Percentiles rank a stretch among this genome's conserved stretches.
phyloP scores from a whole-genome alignment of 2,888 invertebrate species.

The Diarsia rubi region DNA sequence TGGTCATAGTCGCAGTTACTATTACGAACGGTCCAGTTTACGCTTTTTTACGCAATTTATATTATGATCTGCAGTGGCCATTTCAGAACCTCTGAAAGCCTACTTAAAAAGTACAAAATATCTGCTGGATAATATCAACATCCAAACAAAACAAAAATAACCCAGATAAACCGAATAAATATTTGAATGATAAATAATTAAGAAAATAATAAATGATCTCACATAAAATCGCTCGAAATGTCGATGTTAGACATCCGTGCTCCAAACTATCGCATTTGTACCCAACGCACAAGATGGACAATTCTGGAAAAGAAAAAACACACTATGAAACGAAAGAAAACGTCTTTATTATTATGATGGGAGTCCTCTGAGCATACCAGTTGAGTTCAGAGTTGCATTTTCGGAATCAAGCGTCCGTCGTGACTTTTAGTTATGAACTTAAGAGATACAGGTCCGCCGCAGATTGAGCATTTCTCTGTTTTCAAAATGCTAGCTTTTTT shows the following conservation, averaged over 20 bases:
- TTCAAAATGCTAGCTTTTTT: no score
- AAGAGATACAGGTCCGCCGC: background rate
- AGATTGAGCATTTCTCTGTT: background rate
- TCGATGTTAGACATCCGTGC: constrained; percentile 86
- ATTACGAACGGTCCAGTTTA: no score
- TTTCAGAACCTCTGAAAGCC: background rate
- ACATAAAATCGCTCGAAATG: constrained; percentile 77
- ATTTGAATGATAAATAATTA: background rate
- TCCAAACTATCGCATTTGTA: constrained; percentile 90
- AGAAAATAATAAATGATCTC: constrained; percentile 54
- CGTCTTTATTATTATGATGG: no score
- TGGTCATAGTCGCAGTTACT: no score
- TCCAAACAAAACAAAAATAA: background rate
- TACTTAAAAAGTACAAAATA: background rate
- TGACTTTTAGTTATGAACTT: no score
- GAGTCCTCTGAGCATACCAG: background rate
- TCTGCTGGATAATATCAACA: background rate
- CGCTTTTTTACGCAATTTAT: no score
- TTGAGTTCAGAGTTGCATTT: background rate
- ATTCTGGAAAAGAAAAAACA: constrained; percentile 80
- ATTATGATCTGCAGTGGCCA: no score
- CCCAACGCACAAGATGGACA: constrained; percentile 90
- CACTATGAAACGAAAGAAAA: background rate
- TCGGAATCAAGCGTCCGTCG: background rate
- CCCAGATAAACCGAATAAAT: background rate